A percentile compares a stretch with the other conserved stretches of the same genome.
phyloP scores from a whole-genome alignment of 1,140 invertebrate species.

The Drosophila teissieri region DNA sequence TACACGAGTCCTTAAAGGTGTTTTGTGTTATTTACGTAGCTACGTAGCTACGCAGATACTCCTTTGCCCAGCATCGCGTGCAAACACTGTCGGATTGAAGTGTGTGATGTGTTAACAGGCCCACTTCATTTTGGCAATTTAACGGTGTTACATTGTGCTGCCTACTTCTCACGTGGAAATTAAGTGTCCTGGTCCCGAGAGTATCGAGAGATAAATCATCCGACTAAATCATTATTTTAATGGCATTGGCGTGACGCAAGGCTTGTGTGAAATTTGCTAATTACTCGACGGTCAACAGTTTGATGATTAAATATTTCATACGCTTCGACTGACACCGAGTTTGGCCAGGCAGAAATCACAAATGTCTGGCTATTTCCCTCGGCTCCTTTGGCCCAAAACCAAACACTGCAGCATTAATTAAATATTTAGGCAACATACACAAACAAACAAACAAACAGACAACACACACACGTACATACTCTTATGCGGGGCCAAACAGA shows the following conservation, averaged over 20 bases:
- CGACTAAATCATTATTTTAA: conserved; percentile 40
- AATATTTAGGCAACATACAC: conserved; percentile 70
- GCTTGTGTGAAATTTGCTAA: conserved; percentile 46
- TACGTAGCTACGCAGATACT: neutral
- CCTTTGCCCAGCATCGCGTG: conserved; percentile 30
- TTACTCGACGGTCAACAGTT: conserved; percentile 43
- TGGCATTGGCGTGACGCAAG: neutral
- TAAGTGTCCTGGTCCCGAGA: neutral
- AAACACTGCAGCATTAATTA: conserved; percentile 73
- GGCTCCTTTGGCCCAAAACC: conserved; percentile 35
- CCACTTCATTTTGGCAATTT: conserved; percentile 62
- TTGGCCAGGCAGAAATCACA: conserved; percentile 25
- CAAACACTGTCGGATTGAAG: conserved; percentile 24
- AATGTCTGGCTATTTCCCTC: conserved; percentile 44
- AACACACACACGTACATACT: conserved; percentile 28
- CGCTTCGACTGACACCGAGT: conserved; percentile 32
- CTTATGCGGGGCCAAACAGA: conserved; percentile 67
- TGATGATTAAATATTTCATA: conserved; percentile 61
- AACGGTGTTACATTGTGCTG: conserved; percentile 36
- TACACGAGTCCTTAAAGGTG: conserved; percentile 25
- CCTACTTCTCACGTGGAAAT: neutral
- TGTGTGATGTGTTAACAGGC: conserved; percentile 28
- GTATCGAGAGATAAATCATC: conserved; percentile 17
- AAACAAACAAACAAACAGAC: conserved; percentile 23
- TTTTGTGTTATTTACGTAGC: conserved; percentile 26